Evolutionary conservation across 2,888 invertebrate species (phyloP), one percentile per base, ranked within the genome.

Genomic region (Heliconius sara): DNA sequence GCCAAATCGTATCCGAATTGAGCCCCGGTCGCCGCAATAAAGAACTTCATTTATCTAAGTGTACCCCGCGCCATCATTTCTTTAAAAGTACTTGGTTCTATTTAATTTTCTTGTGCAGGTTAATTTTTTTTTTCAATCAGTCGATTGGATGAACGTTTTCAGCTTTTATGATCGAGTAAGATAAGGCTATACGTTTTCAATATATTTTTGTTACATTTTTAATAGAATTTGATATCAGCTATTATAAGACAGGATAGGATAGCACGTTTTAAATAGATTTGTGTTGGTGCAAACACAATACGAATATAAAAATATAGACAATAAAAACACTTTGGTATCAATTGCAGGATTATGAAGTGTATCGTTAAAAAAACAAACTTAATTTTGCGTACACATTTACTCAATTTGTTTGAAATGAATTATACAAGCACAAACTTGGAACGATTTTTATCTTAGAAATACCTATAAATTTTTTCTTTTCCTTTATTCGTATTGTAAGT

Each of bases 1-100:
- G 89, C 89, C 86, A 90, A 93, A 92, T 92, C 90, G 90, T 90
- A 91, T 92, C 91, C 87, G 89, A 92, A 91, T 88, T 89, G 87
- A 87, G 88, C 87, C 84, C 85, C 86, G 85, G 89, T 89, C 88
- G 87, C 89, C 88, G 90, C 90, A 89, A 90, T 91, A 90, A 91
- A 92, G 88, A 91, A 91, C 86, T 91, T 90, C 89, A 92, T 92
- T 91, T 91, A 89, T 89, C 86, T 88, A 89, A 92, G 91, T 89
- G 89, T 84, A 83, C 83, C 86, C 86, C n/a, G 34, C 66, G 76
- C 67, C 77, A 81, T 81, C 73, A 81, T 81, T 79, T 80, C 77
- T 70, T 74, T 77, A 79, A 75, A 68, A 74, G 70, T 79, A 78
- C 63, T 80, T 68, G 47, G 68, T 47, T 77, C 74, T 80, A 80